Evolutionary conservation across 2,113 vertebrate genomes (phyloP).

Genomic region (Eulemur macaco): DNA sequence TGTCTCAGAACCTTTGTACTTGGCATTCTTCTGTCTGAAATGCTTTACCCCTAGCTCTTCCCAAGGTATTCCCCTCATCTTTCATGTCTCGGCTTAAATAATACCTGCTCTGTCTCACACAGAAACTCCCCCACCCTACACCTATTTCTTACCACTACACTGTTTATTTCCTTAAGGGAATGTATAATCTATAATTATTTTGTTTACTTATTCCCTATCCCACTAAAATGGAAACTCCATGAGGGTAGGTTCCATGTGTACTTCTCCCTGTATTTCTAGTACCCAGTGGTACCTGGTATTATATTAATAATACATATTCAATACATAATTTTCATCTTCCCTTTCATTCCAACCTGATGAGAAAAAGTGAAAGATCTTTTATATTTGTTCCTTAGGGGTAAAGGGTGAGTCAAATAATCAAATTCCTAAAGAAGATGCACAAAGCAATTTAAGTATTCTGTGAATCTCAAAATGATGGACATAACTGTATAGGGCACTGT

Average conservation of each 20-base stretch:
- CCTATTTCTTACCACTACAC: not conserved
- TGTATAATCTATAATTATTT: not conserved
- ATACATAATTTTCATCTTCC: not conserved
- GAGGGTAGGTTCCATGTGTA: not conserved
- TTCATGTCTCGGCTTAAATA: not conserved
- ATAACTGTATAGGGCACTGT: not conserved
- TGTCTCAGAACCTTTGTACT: not conserved
- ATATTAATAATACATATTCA: not conserved
- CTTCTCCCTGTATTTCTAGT: not conserved
- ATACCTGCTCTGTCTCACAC: not conserved
- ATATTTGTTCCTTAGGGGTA: not conserved
- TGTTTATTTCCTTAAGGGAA: not conserved
- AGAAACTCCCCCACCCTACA: not conserved
- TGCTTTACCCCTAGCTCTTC: not conserved
- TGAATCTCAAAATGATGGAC: not conserved
- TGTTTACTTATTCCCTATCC: not conserved
- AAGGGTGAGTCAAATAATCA: not conserved
- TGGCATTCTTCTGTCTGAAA: not conserved
- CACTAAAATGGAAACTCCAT: not conserved
- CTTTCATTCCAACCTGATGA: constrained; percentile 1
- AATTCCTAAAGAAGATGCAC: not conserved
- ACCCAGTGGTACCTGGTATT: not conserved
- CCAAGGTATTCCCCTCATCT: not conserved
- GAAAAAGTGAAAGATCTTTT: not conserved
- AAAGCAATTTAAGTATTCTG: not conserved